Evolutionary conservation across 1,140 invertebrate species (phyloP).

Genomic region (Bombus difficillimus): DNA sequence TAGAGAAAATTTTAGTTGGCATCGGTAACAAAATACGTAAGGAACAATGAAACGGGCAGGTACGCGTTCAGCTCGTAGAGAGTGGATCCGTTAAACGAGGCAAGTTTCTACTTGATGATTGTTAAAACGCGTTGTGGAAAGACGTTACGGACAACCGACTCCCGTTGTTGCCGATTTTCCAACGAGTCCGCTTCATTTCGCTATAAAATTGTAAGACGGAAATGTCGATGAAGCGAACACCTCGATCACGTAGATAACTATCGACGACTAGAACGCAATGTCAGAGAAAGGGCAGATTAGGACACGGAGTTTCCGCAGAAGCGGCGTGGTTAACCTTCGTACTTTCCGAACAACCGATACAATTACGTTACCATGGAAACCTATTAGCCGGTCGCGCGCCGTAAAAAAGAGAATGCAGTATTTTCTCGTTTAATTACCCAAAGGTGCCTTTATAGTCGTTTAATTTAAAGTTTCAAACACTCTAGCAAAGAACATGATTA

Average conservation of each 20-base stretch:
- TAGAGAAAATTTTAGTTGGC: too few species aligned
- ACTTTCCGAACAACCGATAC: neutral
- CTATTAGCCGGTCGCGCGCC: neutral
- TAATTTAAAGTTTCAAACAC: slow-evolving; percentile 41
- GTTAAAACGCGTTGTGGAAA: neutral
- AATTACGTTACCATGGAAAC: neutral
- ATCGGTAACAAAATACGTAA: too few species aligned
- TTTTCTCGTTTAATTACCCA: slow-evolving; percentile 29
- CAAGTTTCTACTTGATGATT: neutral
- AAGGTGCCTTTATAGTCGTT: slow-evolving; percentile 19
- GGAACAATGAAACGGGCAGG: too few species aligned
- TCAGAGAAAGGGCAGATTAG: neutral
- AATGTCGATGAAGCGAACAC: neutral
- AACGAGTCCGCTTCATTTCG: neutral
- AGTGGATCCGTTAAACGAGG: neutral
- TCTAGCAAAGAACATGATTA: slow-evolving; percentile 25
- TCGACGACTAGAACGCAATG: neutral
- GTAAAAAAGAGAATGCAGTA: neutral
- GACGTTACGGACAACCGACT: neutral
- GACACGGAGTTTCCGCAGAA: neutral
- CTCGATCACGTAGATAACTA: neutral
- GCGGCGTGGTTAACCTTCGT: neutral
- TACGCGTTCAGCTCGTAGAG: too few species aligned
- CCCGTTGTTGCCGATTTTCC: neutral
- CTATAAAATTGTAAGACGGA: neutral